These are phyloP conservation scores for Cataglyphis albicans DNA, from an alignment of 2,888 invertebrate species.

Conservation along the genomic window DNA sequence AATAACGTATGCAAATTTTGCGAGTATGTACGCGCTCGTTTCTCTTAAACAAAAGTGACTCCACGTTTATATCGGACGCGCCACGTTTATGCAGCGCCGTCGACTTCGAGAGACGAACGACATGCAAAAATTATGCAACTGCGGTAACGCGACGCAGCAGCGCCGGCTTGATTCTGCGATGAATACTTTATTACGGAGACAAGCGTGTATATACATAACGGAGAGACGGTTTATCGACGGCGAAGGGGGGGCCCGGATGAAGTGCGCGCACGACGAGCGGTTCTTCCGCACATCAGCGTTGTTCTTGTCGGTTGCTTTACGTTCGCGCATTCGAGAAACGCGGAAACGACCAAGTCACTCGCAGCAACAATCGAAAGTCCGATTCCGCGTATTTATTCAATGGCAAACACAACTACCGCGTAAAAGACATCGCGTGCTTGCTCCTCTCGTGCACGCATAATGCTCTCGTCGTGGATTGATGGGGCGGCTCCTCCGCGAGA, in stretches of 20 bases:
- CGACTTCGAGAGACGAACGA: constrained; percentile 24
- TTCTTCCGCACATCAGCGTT: constrained; percentile 35
- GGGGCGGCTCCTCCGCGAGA: constrained; percentile 21
- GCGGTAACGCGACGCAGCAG: constrained; percentile 43
- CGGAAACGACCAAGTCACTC: constrained; percentile 27
- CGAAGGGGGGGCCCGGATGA: constrained; percentile 68
- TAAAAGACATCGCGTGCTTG: constrained; percentile 31
- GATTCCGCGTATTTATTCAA: constrained; percentile 43
- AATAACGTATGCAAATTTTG: constrained; percentile 48
- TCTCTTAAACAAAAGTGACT: constrained; percentile 37
- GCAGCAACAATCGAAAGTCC: constrained; percentile 48
- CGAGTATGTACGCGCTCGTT: constrained; percentile 3
- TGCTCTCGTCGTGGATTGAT: constrained; percentile 45
- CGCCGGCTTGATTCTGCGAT: constrained; percentile 67
- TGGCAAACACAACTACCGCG: constrained; percentile 44
- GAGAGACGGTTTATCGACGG: constrained; percentile 72
- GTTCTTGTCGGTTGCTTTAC: constrained; percentile 53
- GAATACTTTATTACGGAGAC: constrained; percentile 70
- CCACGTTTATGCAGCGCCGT: constrained; percentile 32
- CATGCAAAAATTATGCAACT: constrained; percentile 47
- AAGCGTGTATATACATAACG: constrained; percentile 32
- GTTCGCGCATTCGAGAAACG: constrained; percentile 44
- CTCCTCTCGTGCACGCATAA: constrained; percentile 37
- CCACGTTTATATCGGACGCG: constrained; percentile 45
- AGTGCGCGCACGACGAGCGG: constrained; percentile 58